Evolutionary conservation across 2,888 invertebrate genomes (phyloP).

Genomic region (Odontocolon sp.): DNA sequence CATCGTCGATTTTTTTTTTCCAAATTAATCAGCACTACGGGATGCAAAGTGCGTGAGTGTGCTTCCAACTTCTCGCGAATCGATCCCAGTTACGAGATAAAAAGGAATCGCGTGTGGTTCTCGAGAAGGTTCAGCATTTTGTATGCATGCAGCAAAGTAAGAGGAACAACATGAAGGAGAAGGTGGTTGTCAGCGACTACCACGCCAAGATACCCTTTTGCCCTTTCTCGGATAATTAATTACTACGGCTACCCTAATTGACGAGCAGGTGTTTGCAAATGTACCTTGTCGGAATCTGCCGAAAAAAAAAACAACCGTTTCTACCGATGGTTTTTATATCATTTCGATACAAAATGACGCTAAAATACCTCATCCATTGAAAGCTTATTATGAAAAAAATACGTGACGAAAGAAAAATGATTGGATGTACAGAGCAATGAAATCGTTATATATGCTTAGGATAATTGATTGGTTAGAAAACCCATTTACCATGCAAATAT

Average conservation of each 20-base stretch:
- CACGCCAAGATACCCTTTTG: conserved; percentile 19
- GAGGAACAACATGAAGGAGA: not conserved
- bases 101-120: conserved; percentile 43
- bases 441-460: too few relatives aligned
- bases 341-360: too few relatives aligned
- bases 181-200: not conserved
- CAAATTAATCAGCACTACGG: not conserved
- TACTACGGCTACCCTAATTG: conserved; percentile 41
- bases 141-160: not conserved
- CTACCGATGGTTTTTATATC: too few relatives aligned
- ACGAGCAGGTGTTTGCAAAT: conserved; percentile 50
- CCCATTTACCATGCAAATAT: too few relatives aligned
- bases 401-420: too few relatives aligned
- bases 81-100: conserved; percentile 29
- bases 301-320: too few relatives aligned
- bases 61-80: not conserved
- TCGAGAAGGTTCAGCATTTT: not conserved
- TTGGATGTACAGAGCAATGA: too few relatives aligned
- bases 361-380: too few relatives aligned
- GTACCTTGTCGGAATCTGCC: conserved; percentile 10
- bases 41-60: not conserved
- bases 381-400: too few relatives aligned
- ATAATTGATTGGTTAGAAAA: too few relatives aligned
- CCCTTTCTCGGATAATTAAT: conserved; percentile 60
- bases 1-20: not conserved